Conservation (phyloP, 2,113 vertebrate genomes). For the Paralichthys olivaceus region DNA sequence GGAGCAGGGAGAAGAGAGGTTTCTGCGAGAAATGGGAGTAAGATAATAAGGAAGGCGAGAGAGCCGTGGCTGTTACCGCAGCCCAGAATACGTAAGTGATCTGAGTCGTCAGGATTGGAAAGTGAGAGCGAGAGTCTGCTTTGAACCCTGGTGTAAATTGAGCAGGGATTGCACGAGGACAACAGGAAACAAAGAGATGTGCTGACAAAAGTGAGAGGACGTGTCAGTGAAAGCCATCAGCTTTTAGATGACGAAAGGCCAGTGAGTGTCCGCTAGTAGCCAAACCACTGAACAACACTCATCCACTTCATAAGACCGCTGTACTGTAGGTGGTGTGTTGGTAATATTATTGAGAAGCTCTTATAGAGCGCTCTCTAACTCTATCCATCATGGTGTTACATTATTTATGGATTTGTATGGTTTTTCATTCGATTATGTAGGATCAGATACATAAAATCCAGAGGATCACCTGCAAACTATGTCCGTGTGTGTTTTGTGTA, state of each 20-base stretch:
- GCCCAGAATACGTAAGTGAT: slow-evolving; percentile 57
- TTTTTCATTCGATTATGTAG: slow-evolving; percentile 41
- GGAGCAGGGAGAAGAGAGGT: slow-evolving; percentile 24
- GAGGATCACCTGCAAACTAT: slow-evolving; percentile 23
- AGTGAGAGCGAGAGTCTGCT: slow-evolving; percentile 33
- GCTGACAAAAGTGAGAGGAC: slow-evolving; percentile 24
- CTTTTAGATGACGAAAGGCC: slow-evolving; percentile 20
- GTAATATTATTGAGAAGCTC: slow-evolving; percentile 46
- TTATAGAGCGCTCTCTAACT: slow-evolving; percentile 23
- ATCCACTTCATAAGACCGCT: slow-evolving; percentile 35
- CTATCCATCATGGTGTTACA: slow-evolving; percentile 29
- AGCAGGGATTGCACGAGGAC: background rate
- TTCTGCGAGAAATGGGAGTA: slow-evolving; percentile 48
- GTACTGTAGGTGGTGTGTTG: slow-evolving; percentile 35
- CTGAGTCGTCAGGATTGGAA: slow-evolving; percentile 33
- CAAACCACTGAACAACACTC: slow-evolving; percentile 39
- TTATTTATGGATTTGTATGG: slow-evolving; percentile 48
- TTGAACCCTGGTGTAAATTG: slow-evolving; percentile 32
- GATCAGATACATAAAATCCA: slow-evolving; percentile 31
- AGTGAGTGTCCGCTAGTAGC: slow-evolving; percentile 32
- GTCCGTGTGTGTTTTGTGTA: slow-evolving; percentile 22
- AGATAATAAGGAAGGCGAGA: slow-evolving; percentile 39
- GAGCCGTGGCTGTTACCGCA: slow-evolving; percentile 31
- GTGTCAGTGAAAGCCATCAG: slow-evolving; percentile 14
- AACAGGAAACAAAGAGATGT: slow-evolving; percentile 10